Conservation (phyloP, 2,113 vertebrate species). For the Rhinichthys klamathensis region DNA sequence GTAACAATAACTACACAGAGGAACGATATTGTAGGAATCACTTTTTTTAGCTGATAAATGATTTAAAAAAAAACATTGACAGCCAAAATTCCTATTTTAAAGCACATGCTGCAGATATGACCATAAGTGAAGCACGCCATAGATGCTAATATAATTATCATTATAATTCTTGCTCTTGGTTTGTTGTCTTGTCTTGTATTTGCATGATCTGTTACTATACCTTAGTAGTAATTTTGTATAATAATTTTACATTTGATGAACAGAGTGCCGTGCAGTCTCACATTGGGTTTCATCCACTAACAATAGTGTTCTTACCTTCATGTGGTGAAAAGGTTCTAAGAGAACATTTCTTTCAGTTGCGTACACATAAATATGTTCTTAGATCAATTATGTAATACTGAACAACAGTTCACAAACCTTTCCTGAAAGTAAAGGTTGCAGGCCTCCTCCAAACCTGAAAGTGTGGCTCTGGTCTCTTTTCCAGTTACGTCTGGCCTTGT, state of each 20-base stretch:
- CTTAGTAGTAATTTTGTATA: neutral
- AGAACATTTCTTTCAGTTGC: too few relatives aligned
- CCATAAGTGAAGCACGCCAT: neutral
- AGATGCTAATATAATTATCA: neutral
- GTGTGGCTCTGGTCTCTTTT: conserved; percentile 34
- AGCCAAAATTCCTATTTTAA: neutral
- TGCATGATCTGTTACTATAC: neutral
- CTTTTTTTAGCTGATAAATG: neutral
- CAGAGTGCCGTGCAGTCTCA: neutral
- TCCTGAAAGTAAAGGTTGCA: conserved; percentile 67
- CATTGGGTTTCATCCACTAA: neutral
- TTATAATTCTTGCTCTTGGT: neutral
- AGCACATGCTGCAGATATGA: neutral
- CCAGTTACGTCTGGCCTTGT: neutral
- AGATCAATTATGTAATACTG: neutral
- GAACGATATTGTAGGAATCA: too few relatives aligned
- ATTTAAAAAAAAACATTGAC: neutral
- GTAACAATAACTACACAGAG: neutral
- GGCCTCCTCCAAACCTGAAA: conserved; percentile 55
- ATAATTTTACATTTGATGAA: neutral
- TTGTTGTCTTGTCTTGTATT: too few relatives aligned
- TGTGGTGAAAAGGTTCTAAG: neutral
- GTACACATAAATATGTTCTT: neutral
- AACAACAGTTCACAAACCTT: conserved; percentile 60
- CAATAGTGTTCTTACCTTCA: too few relatives aligned